These are phyloP conservation scores for Seriola dumerili DNA, from an alignment of 2,113 vertebrate species.

Conservation along the genomic window DNA sequence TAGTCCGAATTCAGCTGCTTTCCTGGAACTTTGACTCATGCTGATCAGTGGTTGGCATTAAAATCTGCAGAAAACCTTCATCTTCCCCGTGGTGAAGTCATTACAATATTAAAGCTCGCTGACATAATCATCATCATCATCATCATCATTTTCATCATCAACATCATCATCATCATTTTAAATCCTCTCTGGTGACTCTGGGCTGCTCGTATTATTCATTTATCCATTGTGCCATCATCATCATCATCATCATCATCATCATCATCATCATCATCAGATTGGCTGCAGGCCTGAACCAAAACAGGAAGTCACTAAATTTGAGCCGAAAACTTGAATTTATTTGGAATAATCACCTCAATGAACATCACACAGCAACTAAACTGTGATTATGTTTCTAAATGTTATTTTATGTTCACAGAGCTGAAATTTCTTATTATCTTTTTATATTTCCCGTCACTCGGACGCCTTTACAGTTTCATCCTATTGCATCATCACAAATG, in stretches of 20 bases:
- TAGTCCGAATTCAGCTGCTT: neutral
- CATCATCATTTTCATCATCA: neutral
- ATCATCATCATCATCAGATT: neutral
- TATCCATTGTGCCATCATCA: neutral
- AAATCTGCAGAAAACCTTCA: neutral
- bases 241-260: neutral
- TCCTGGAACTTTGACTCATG: conserved; percentile 33
- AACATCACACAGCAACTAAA: too few species aligned
- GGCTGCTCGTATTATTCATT: neutral
- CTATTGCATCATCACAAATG: neutral
- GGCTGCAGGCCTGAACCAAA: neutral
- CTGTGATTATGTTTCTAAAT: too few species aligned
- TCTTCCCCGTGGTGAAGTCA: conserved; percentile 9
- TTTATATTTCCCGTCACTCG: neutral
- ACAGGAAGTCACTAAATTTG: too few species aligned
- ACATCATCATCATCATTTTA: neutral
- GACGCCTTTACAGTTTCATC: neutral
- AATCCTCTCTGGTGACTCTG: neutral
- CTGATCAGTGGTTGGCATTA: neutral
- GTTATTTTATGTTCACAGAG: too few species aligned
- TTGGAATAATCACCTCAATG: too few species aligned
- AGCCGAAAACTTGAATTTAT: too few species aligned
- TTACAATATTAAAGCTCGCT: neutral
- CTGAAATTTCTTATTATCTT: too few species aligned
- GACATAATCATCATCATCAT: neutral